Conservation (phyloP, 2,888 invertebrate species). For the Flexamia atlantica region DNA sequence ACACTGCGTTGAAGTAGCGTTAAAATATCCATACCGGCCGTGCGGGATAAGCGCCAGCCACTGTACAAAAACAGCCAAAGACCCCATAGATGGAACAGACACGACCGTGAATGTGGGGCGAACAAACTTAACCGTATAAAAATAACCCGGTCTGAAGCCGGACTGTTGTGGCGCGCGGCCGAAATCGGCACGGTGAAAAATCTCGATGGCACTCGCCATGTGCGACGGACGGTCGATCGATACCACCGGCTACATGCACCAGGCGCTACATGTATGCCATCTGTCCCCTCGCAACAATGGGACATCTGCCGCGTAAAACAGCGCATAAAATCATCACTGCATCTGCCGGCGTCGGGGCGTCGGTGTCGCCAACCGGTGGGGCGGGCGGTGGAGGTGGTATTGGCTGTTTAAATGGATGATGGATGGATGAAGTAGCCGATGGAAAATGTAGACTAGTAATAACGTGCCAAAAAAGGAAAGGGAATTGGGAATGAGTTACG, state of each 20-base stretch:
- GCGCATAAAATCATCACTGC: slow-evolving; percentile 41
- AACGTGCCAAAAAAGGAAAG: too few relatives aligned
- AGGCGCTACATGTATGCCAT: neutral
- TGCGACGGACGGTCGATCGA: slow-evolving; percentile 45
- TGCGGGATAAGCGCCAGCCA: too few relatives aligned
- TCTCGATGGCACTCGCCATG: slow-evolving; percentile 12
- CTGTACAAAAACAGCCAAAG: slow-evolving; percentile 14
- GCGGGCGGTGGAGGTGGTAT: too few relatives aligned
- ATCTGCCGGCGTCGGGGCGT: neutral
- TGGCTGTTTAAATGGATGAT: neutral
- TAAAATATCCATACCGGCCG: too few relatives aligned
- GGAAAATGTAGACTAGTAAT: too few relatives aligned
- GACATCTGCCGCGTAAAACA: slow-evolving; percentile 57
- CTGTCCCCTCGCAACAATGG: slow-evolving; percentile 45
- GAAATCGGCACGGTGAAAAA: slow-evolving; percentile 27
- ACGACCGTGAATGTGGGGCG: slow-evolving; percentile 42
- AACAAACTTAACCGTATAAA: slow-evolving; percentile 9
- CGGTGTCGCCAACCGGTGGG: neutral
- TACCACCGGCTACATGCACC: slow-evolving; percentile 19
- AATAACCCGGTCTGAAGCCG: slow-evolving; percentile 28
- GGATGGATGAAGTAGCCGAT: too few relatives aligned
- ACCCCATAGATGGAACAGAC: slow-evolving; percentile 40
- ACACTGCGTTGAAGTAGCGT: too few relatives aligned
- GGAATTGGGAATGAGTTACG: too few relatives aligned
- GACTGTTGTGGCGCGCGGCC: neutral